Conservation (phyloP, 2,113 vertebrate species). For the Pyxicephalus adspersus region DNA sequence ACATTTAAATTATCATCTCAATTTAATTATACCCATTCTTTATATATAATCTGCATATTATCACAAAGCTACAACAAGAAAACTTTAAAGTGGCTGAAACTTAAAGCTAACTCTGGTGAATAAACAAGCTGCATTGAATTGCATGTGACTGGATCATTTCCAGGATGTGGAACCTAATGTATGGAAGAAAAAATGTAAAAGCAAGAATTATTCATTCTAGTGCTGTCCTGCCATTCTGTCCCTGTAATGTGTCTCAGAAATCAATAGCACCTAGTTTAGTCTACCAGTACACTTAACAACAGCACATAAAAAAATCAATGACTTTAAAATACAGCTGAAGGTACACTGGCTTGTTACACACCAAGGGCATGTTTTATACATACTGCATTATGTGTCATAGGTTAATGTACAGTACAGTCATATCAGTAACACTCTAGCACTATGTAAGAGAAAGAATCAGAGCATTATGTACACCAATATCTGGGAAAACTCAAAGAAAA, state of each 20-base stretch:
- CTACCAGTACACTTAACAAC: conserved; percentile 44
- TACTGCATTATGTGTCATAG: conserved; percentile 42
- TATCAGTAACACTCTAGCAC: conserved; percentile 26
- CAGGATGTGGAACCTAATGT: conserved; percentile 35
- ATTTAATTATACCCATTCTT: too few relatives aligned
- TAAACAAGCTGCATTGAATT: neutral
- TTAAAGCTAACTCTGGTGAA: neutral
- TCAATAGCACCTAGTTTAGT: conserved; percentile 45
- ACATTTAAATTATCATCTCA: too few relatives aligned
- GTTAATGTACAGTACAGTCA: conserved; percentile 37
- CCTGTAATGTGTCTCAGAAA: conserved; percentile 46
- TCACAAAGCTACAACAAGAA: neutral
- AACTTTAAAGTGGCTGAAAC: neutral
- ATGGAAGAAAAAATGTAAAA: conserved; percentile 15
- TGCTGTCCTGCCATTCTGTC: conserved; percentile 24
- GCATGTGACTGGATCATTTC: conserved; percentile 21
- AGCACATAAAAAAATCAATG: conserved; percentile 41
- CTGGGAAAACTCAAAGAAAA: neutral
- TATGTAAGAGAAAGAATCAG: neutral
- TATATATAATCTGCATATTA: conserved; percentile 5
- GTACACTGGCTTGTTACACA: conserved; percentile 9
- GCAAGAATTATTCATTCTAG: conserved; percentile 41
- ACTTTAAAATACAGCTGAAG: neutral
- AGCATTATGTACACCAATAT: neutral
- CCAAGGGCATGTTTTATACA: conserved; percentile 42